phyloP scores from a whole-genome alignment of 2,888 invertebrate genomes.

The Graphium colonna region DNA sequence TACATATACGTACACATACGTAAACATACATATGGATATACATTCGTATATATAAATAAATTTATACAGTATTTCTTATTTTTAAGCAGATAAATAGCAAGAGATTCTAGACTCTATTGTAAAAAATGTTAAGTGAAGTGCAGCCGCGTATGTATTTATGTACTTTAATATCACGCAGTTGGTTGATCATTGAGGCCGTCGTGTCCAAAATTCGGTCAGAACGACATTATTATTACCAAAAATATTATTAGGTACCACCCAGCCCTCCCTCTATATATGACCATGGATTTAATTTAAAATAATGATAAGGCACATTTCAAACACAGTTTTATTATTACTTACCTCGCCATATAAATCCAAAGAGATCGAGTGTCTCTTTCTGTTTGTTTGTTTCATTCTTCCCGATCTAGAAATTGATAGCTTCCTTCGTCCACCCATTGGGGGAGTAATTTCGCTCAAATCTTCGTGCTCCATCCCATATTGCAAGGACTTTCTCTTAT shows the following conservation, averaged over 20 bases:
- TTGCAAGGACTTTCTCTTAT: conserved; percentile 42
- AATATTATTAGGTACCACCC: neutral
- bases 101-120: no score
- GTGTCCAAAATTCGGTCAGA: no score
- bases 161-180: no score
- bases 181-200: no score
- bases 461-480: conserved; percentile 50
- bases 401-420: conserved; percentile 82
- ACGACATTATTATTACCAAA: neutral
- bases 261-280: no score
- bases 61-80: no score
- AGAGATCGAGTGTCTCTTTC: conserved; percentile 73
- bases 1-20: no score
- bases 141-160: no score
- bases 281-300: neutral
- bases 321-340: conserved; percentile 25
- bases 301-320: neutral
- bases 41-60: no score
- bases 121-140: no score
- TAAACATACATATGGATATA: no score
- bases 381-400: conserved; percentile 77
- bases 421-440: conserved; percentile 55
- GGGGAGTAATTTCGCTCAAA: conserved; percentile 40
- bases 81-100: no score
- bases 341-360: conserved; percentile 77